These are phyloP conservation scores for Nephrotoma flavescens DNA, from an alignment of 2,888 invertebrate genomes.

Conservation along the genomic window DNA sequence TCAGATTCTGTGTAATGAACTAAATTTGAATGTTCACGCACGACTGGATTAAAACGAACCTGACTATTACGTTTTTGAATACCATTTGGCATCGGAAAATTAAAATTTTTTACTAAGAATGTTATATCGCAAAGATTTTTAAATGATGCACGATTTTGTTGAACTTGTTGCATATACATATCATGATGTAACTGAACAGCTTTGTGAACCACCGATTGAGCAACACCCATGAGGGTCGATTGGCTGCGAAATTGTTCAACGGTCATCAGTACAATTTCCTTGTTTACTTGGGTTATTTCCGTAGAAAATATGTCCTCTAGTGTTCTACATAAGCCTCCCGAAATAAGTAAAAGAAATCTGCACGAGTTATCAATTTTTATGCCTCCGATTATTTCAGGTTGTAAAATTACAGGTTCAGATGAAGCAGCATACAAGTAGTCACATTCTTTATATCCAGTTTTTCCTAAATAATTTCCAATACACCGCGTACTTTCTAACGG, in stretches of 20 bases:
- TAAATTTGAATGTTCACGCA: constrained; percentile 37
- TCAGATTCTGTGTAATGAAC: constrained; percentile 24
- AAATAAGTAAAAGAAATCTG: constrained; percentile 71
- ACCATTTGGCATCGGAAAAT: constrained; percentile 55
- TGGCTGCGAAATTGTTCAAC: constrained; percentile 71
- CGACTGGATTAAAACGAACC: constrained; percentile 43
- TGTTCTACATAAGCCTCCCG: constrained; percentile 70
- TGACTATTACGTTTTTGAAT: constrained; percentile 19
- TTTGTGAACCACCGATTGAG: constrained; percentile 74
- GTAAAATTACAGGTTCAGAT: constrained; percentile 67
- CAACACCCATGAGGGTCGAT: constrained; percentile 63
- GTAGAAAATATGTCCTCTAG: constrained; percentile 63
- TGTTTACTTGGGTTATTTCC: constrained; percentile 60
- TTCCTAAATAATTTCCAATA: constrained; percentile 75
- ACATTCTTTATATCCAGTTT: constrained; percentile 72
- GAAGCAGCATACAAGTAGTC: constrained; percentile 53
- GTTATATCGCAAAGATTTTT: constrained; percentile 71
- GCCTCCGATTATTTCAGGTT: constrained; percentile 72
- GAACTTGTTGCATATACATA: constrained; percentile 41
- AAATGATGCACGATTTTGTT: constrained; percentile 28
- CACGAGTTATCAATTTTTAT: constrained; percentile 63
- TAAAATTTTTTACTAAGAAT: constrained; percentile 72
- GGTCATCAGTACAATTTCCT: constrained; percentile 61
- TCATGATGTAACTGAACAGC: constrained; percentile 72
- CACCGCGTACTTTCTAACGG: constrained; percentile 55